Evolutionary conservation across 2,888 invertebrate species (phyloP).

Genomic region (Furcula furcula): DNA sequence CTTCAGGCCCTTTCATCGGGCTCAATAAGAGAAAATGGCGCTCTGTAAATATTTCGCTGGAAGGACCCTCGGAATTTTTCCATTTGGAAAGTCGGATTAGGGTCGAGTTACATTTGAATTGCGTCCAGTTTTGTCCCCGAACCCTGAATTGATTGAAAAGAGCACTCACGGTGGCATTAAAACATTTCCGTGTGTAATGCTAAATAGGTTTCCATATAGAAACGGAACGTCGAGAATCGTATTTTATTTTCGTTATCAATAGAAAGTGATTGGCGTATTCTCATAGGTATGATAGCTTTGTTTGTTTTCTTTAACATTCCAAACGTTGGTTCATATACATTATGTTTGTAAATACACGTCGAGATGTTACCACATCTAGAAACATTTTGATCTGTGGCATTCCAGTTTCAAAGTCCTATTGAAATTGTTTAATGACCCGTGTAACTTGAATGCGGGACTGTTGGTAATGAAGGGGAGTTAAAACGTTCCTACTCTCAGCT

Average conservation of each 20-base stretch:
- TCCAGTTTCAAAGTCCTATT: conserved; percentile 37
- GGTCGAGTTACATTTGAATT: conserved; percentile 12
- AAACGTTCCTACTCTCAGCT: conserved; percentile 17
- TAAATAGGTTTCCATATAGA: too few species aligned
- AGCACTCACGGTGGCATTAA: too few species aligned
- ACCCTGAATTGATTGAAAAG: conserved; percentile 5
- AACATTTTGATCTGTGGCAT: conserved; percentile 22
- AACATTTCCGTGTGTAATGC: too few species aligned
- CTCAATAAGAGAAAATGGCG: conserved; percentile 20
- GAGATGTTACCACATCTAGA: conserved; percentile 8
- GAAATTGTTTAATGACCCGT: conserved; percentile 50
- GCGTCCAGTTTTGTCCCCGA: conserved; percentile 8
- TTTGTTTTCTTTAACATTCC: conserved; percentile 3
- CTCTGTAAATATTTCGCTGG: conserved; percentile 8
- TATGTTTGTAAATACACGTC: conserved; percentile 5
- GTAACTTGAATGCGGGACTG: conserved; percentile 40
- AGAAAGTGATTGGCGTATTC: too few species aligned
- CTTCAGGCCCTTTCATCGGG: conserved; percentile 18
- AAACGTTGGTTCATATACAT: conserved; percentile 1
- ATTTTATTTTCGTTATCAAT: too few species aligned
- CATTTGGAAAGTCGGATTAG: conserved; percentile 6
- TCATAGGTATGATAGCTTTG: too few species aligned
- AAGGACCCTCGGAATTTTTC: conserved; percentile 13
- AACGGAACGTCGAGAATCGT: too few species aligned
- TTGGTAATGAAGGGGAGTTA: conserved; percentile 35